These are phyloP conservation scores for Nomada ruficornis DNA, from an alignment of 2,888 invertebrate species.

Conservation along the genomic window DNA sequence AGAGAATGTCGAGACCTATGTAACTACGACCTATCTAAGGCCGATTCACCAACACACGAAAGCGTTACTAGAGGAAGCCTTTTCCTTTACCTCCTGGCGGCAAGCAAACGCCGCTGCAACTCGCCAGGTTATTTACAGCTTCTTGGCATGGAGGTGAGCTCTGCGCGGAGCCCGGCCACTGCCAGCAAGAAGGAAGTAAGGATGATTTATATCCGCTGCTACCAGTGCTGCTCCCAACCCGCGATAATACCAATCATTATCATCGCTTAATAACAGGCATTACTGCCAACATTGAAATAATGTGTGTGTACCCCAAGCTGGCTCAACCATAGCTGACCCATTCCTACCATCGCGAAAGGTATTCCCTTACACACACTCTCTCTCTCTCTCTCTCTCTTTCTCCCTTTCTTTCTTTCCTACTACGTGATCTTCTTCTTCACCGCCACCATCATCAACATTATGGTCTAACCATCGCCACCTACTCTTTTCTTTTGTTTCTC, in stretches of 20 bases:
- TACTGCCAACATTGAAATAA: constrained; percentile 85
- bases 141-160: constrained; percentile 81
- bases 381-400: constrained; percentile 40
- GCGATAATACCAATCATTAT: constrained; percentile 85
- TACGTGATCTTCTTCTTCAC: constrained; percentile 13
- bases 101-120: constrained; percentile 71
- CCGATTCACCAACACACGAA: constrained; percentile 49
- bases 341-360: constrained; percentile 68
- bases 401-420: neutral
- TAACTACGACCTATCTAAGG: constrained; percentile 58
- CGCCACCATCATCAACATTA: constrained; percentile 25
- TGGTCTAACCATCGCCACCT: constrained; percentile 50
- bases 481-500: constrained; percentile 36
- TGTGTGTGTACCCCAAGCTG: constrained; percentile 77
- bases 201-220: constrained; percentile 84
- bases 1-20: constrained; percentile 36
- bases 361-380: constrained; percentile 40
- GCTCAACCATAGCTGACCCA: constrained; percentile 75
- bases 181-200: constrained; percentile 83
- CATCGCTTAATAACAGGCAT: constrained; percentile 85
- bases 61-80: constrained; percentile 50
- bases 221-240: constrained; percentile 84
- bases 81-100: constrained; percentile 63
- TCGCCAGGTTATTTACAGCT: constrained; percentile 82
- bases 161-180: constrained; percentile 75